Conservation (phyloP, 2,113 vertebrate genomes). For the Esox niger region DNA sequence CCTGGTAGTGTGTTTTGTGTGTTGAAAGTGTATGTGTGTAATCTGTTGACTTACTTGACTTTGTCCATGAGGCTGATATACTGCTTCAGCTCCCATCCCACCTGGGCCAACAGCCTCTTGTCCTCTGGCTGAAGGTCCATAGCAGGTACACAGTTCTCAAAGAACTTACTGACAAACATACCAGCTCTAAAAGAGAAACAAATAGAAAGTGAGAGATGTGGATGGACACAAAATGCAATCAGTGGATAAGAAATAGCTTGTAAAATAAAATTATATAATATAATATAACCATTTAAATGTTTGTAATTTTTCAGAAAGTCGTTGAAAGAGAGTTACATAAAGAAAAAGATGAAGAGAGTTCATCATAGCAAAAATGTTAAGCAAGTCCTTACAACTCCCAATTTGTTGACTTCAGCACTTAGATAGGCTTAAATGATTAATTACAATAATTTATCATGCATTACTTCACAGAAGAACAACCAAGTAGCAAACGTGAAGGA, state of each 20-base stretch:
- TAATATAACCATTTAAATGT: too few relatives aligned
- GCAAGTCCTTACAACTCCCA: not conserved
- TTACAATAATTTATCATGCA: too few relatives aligned
- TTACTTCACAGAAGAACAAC: too few relatives aligned
- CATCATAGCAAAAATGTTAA: too few relatives aligned
- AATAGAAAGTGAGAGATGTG: not conserved
- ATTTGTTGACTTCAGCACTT: not conserved
- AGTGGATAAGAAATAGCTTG: conserved; percentile 4
- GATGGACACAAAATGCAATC: conserved; percentile 2
- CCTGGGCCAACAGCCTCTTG: conserved; percentile 79
- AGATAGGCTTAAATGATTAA: not conserved
- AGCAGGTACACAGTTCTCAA: conserved; percentile 79
- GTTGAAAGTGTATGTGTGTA: not conserved
- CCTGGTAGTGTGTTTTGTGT: too few relatives aligned
- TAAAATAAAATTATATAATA: too few relatives aligned
- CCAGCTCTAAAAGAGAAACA: conserved; percentile 75
- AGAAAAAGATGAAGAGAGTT: conserved; percentile 2
- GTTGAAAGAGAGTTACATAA: not conserved
- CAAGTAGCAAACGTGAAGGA: too few relatives aligned
- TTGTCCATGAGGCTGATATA: conserved; percentile 90
- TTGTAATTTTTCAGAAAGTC: too few relatives aligned
- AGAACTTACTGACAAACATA: conserved; percentile 94
- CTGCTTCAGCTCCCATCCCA: conserved; percentile 83
- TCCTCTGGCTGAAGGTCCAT: conserved; percentile 85
- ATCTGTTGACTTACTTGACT: conserved; percentile 77